Base-by-base conservation (phyloP, 2,888 invertebrate species). In the Caenorhabditis sulstoni region DNA sequence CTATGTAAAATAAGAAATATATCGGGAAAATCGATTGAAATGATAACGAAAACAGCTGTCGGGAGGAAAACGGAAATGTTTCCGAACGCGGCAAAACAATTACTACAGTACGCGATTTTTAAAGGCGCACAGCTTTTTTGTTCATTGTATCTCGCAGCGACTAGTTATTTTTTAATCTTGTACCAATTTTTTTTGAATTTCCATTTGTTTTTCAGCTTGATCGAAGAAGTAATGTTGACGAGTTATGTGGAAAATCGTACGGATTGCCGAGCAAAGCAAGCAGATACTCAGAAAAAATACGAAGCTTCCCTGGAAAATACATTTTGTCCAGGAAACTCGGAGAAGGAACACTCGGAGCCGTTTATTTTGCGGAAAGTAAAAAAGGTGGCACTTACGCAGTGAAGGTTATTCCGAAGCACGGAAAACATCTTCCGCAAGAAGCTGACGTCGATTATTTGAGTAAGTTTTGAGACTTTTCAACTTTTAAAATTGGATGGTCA, bases 371-470 rank as follows among this genome's bases (percentile, higher is more conserved):
- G 1, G 70, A 57, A 16, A 35, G 16, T 1, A 64, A 59, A 20
- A 57, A 53, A 22, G 79, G 79, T 16, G 74, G 61, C 20, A 66
- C 64, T 7, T 75, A 58, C 23, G 79, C 79, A 1, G 74, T 58
- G 11, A 79, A 79, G 47, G 66, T 79, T 11, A 65, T 79, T 12
- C 16, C 47, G 16, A 73, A 75, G 22, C 35, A 79, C 35, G 59
- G 68, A 9, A 12, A 39, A 20, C 65, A 65, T 5, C 61, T 68
- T 37, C 79, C 74, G 9, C 74, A 70, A 57, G 79, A 79, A 44
- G 74, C 74, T 1, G 74, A 79, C 61, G 68, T 79, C 8, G 45
- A 79, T n/a, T 75, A 65, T 65, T 20, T 79, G 2, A 79, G 79
- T 79, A 52, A 67, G 73, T 58, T 47, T 50, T 23, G 2, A 29